Percentiles rank a stretch among this genome's conserved stretches.
Conservation (phyloP, 35 echinoderm and acorn worm genomes). For the Eucidaris tribuloides region DNA sequence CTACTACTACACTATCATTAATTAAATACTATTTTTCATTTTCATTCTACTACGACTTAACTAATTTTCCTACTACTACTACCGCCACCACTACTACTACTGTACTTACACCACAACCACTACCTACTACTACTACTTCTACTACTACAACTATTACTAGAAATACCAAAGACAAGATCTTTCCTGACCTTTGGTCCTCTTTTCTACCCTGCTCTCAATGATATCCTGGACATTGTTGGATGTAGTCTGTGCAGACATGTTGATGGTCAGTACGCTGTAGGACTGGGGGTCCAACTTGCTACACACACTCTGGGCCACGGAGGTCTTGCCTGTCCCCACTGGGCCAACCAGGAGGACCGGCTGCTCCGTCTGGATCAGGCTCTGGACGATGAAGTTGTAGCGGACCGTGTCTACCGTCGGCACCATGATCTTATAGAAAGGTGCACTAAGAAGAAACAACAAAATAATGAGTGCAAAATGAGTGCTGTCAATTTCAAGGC, state of each 20-base stretch:
- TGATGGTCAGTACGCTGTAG: conserved; percentile 98
- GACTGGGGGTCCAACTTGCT: conserved; percentile 67
- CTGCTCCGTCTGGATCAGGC: conserved; percentile 46
- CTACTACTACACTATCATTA: no score
- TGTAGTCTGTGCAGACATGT: conserved; percentile 99
- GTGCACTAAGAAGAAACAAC: conserved; percentile 55
- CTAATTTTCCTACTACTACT: no score
- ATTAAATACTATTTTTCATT: no score
- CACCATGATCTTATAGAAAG: conserved; percentile 97
- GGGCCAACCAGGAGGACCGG: conserved; percentile 93
- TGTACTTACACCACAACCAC: no score
- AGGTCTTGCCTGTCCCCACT: conserved; percentile 97
- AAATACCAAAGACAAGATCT: no score
- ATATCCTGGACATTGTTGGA: conserved; percentile 99
- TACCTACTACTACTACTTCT: no score
- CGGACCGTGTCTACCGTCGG: conserved; percentile 98
- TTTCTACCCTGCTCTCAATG: conserved; percentile 93
- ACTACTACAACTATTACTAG: no score
- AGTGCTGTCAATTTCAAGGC: no score
- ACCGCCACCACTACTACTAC: no score
- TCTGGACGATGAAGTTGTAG: conserved; percentile 87
- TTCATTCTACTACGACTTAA: no score
- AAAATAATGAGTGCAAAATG: no score
- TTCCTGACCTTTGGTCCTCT: conserved; percentile 99
- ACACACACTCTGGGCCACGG: conserved; percentile 92